Evolutionary conservation across 2,888 invertebrate species (phyloP).

Genomic region (Drosophila putrida): DNA sequence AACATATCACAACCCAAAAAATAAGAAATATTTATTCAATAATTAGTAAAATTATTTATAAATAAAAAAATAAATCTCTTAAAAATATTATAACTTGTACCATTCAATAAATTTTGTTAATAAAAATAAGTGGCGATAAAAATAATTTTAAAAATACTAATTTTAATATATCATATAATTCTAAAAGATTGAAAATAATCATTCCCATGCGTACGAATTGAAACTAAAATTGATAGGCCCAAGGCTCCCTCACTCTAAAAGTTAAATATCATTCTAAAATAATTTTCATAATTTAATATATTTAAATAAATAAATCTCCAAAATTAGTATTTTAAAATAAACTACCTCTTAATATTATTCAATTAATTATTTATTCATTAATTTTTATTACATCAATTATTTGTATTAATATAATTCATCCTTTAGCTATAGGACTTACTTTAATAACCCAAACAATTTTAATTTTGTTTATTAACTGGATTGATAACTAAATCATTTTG

Average conservation of each 20-base stretch:
- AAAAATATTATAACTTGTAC: slow-evolving; percentile 87
- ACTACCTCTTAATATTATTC: slow-evolving; percentile 87
- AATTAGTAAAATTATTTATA: slow-evolving; percentile 59
- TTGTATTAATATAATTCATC: slow-evolving; percentile 86
- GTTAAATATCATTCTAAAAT: slow-evolving; percentile 88
- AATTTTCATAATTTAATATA: slow-evolving; percentile 86
- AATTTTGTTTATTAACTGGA: slow-evolving; percentile 86
- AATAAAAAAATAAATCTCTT: slow-evolving; percentile 86
- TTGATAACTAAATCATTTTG: slow-evolving; percentile 86
- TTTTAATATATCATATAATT: slow-evolving; percentile 88
- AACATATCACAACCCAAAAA: slow-evolving; percentile 86
- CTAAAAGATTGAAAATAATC: slow-evolving; percentile 88
- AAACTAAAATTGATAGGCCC: slow-evolving; percentile 88
- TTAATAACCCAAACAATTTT: slow-evolving; percentile 87
- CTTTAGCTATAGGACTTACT: slow-evolving; percentile 87
- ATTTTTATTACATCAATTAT: slow-evolving; percentile 43
- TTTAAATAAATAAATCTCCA: slow-evolving; percentile 87
- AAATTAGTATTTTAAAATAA: slow-evolving; percentile 89
- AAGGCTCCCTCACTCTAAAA: slow-evolving; percentile 88
- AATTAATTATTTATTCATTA: slow-evolving; percentile 66
- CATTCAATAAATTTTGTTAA: slow-evolving; percentile 86
- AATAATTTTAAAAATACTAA: slow-evolving; percentile 86
- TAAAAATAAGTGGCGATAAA: slow-evolving; percentile 86
- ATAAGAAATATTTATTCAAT: slow-evolving; percentile 71
- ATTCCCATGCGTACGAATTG: slow-evolving; percentile 87